Evolutionary conservation across 2,888 invertebrate species (phyloP).

Genomic region (Drosophila ustulata): DNA sequence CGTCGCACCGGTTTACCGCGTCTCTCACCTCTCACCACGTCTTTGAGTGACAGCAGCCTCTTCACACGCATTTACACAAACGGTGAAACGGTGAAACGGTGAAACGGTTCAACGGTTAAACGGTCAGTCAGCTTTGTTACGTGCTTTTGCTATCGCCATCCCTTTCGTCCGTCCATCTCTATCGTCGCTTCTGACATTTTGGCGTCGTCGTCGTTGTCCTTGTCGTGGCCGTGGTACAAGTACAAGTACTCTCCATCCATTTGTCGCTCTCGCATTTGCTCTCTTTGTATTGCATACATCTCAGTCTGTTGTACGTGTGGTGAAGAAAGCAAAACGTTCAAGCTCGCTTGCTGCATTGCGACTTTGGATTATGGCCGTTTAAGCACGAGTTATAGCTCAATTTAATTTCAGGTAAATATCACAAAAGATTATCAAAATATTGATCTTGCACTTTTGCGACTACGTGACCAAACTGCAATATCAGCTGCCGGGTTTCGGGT

Average conservation of each 20-base stretch:
- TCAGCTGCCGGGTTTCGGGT: slow-evolving; percentile 30
- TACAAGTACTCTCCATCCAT: slow-evolving; percentile 7
- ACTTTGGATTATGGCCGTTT: slow-evolving; percentile 32
- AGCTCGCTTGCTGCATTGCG: slow-evolving; percentile 13
- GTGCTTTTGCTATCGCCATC: slow-evolving; percentile 7
- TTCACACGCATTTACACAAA: slow-evolving; percentile 15
- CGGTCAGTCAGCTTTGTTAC: slow-evolving; percentile 10
- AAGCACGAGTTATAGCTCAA: slow-evolving; percentile 41
- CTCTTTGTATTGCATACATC: slow-evolving; percentile 11
- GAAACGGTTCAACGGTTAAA: slow-evolving; percentile 22
- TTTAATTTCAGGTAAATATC: slow-evolving; percentile 54
- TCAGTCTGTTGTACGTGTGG: slow-evolving; percentile 22
- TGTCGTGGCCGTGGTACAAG: slow-evolving; percentile 32
- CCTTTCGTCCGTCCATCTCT: neutral
- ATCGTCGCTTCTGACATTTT: neutral
- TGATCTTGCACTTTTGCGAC: slow-evolving; percentile 28
- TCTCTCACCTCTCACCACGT: neutral
- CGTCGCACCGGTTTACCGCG: slow-evolving; percentile 6
- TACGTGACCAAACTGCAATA: slow-evolving; percentile 42
- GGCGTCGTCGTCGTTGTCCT: slow-evolving; percentile 30
- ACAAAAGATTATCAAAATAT: slow-evolving; percentile 42
- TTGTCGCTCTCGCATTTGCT: slow-evolving; percentile 2
- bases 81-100: slow-evolving; percentile 21
- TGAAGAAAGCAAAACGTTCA: slow-evolving; percentile 20
- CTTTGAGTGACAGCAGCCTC: neutral